These are phyloP conservation scores for Dascyllus trimaculatus DNA, from an alignment of 2,113 vertebrate species.

Conservation along the genomic window DNA sequence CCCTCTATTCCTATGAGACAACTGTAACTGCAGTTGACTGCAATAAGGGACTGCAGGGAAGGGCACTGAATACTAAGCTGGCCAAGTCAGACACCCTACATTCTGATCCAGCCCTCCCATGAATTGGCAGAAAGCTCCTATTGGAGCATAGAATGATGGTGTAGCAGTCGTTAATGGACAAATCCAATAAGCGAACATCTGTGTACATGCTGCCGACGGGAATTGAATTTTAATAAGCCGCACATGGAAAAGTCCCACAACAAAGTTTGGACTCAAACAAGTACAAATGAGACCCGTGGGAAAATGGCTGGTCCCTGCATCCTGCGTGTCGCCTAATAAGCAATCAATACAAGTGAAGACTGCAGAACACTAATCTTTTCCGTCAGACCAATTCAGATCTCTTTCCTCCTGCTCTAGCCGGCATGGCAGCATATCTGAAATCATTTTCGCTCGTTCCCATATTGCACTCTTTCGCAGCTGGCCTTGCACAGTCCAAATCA, in stretches of 20 bases:
- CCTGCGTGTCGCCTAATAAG: conserved; percentile 26
- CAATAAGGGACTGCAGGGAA: conserved; percentile 64
- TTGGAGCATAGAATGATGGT: conserved; percentile 10
- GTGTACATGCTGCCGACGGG: conserved; percentile 28
- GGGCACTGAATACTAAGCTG: conserved; percentile 61
- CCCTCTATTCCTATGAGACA: conserved; percentile 32
- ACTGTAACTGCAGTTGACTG: conserved; percentile 60
- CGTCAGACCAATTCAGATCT: conserved; percentile 9
- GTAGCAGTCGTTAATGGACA: conserved; percentile 47
- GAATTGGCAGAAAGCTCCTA: conserved; percentile 42
- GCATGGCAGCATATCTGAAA: conserved; percentile 22
- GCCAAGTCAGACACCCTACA: conserved; percentile 55
- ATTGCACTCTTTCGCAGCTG: conserved; percentile 7
- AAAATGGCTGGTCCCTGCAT: conserved; percentile 21
- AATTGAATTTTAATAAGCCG: conserved; percentile 50
- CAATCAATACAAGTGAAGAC: conserved; percentile 36
- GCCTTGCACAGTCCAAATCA: conserved; percentile 35
- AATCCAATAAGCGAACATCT: conserved; percentile 47
- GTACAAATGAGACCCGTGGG: conserved; percentile 32
- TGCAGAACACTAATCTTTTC: conserved; percentile 37
- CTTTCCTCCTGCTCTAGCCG: conserved; percentile 6
- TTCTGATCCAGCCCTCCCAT: conserved; percentile 46
- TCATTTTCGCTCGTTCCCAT: conserved; percentile 5
- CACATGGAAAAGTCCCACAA: conserved; percentile 25
- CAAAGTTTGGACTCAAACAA: conserved; percentile 33